Base-by-base conservation (phyloP, 2,888 invertebrate genomes). In the Rotaria macrura region DNA sequence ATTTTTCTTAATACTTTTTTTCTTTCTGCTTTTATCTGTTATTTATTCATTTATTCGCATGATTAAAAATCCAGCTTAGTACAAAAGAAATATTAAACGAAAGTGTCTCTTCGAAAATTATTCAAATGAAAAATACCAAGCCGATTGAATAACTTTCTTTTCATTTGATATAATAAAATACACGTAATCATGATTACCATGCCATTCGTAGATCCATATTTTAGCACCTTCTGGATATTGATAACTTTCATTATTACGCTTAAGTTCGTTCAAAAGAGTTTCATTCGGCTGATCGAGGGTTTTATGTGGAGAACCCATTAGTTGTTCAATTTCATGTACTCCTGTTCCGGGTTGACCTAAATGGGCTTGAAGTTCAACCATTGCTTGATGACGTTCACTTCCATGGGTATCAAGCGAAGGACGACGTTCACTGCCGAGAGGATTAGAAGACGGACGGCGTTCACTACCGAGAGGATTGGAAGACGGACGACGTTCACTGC, bases 181-280 rank as follows among this genome's bases (percentile, higher is more conserved):
- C 25, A 79, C 43, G 43, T 79, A 79, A 79, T 79, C 79, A 79
- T 79, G 79, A 40, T 43, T 79, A 12, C 34, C 20, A n/a, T 43
- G 79, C 79, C 79, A 79, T 79, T 79, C 79, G n/a, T 79, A 79
- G 12, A 79, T 79, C 79, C 79, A 79, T n/a, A 79, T 79, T 79
- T 79, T n/a, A 14, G 79, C 20, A 79, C n/a, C 43, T 9, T 43
- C 25, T 2, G 40, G 79, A 43, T 14, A 79, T 43, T 6, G 2
- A n/a, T 79, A 79, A 0, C 2, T 17, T 43, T 79, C 43, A n/a
- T 43, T 3, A 40, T 79, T 79, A 20, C 65, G 34, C 38, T 65
- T 65, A 2, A 79, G 43, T 79, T 79, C 79, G 14, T 0, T 4
- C n/a, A 43, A 4, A 79, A 79, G 79, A 20, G 3, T 12, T 43